Percentiles rank a stretch among this genome's conserved stretches.
Evolutionary conservation across 2,113 vertebrate species (phyloP).

Genomic region (Podilymbus podiceps): DNA sequence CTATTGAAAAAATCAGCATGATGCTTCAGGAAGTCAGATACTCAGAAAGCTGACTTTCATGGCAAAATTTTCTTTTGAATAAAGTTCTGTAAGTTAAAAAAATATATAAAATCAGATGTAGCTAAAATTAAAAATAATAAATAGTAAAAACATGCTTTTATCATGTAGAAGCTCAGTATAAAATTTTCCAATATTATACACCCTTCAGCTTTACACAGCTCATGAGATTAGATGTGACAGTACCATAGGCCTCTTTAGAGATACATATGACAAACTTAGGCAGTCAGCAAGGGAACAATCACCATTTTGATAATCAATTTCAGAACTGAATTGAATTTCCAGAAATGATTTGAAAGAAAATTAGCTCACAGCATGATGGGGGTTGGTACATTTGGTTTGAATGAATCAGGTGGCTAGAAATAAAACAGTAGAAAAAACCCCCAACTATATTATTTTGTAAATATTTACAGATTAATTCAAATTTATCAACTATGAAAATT

Average conservation of each 20-base stretch:
- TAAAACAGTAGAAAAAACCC: neutral
- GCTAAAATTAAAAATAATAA: neutral
- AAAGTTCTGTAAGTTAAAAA: neutral
- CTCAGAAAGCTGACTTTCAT: neutral
- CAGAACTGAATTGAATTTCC: constrained; percentile 28
- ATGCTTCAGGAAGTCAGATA: neutral
- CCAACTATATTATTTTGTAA: constrained; percentile 21
- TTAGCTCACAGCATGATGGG: neutral
- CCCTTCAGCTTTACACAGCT: neutral
- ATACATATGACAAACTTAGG: neutral
- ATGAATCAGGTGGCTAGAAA: neutral
- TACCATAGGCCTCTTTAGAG: neutral
- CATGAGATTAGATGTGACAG: neutral
- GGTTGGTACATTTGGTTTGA: neutral
- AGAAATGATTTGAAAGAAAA: constrained; percentile 33
- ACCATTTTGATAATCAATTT: constrained; percentile 39
- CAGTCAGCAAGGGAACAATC: constrained; percentile 13
- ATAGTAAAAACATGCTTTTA: neutral
- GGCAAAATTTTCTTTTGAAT: neutral
- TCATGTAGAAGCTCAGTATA: neutral
- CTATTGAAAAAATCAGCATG: neutral
- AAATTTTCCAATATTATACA: neutral
- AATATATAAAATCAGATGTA: neutral
- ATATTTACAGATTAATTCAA: constrained; percentile 55
- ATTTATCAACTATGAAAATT: constrained; percentile 25